Evolutionary conservation across 2,113 vertebrate genomes (phyloP).

Genomic region (Climacteris rufus): DNA sequence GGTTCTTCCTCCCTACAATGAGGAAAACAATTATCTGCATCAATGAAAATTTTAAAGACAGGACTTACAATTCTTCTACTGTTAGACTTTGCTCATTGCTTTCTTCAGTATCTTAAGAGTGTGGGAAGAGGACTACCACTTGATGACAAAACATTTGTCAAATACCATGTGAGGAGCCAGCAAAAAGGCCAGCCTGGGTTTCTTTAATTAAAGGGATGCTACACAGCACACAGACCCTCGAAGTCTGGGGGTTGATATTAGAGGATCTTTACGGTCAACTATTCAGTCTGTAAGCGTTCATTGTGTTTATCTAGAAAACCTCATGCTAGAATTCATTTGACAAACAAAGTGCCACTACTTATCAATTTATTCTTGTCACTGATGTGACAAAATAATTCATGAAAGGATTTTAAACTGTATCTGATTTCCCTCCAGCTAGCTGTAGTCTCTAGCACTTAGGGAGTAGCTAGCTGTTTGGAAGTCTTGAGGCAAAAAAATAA

Average conservation of each 20-base stretch:
- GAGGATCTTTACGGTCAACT: background rate
- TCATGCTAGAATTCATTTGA: background rate
- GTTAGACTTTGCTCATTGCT: background rate
- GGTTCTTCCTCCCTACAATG: background rate
- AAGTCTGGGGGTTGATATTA: background rate
- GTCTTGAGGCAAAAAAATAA: background rate
- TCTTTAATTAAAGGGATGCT: background rate
- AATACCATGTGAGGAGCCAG: background rate
- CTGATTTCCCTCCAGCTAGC: background rate
- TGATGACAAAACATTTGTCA: background rate
- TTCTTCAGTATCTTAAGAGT: background rate
- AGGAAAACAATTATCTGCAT: background rate
- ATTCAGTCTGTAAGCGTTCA: background rate
- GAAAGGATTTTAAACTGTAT: background rate
- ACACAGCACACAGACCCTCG: background rate
- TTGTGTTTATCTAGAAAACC: background rate
- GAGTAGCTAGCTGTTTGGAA: background rate
- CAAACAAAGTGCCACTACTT: background rate
- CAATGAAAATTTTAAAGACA: background rate
- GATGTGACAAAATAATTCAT: constrained; percentile 8
- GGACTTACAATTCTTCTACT: background rate
- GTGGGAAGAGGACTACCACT: background rate
- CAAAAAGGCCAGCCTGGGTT: background rate
- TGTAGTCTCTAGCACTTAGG: background rate
- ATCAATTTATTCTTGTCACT: background rate